Base-by-base conservation (phyloP, 2,797 vertebrate species). In the Bradypus variegatus region DNA sequence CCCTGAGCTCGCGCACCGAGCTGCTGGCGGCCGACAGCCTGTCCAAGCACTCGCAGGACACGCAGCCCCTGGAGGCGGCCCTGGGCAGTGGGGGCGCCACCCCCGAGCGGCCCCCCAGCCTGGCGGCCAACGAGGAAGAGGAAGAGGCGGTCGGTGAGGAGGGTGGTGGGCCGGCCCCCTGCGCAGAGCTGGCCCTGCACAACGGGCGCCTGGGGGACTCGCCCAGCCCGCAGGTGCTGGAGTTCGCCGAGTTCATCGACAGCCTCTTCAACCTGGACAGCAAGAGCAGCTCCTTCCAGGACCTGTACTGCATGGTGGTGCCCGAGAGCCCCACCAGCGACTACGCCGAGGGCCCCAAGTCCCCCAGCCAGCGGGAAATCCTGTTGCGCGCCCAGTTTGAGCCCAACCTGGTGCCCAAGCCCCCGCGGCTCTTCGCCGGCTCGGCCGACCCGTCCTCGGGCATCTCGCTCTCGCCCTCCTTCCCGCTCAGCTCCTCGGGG, bases 221-320 rank as follows among this genome's bases (percentile, higher is more conserved):
- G 0, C 98, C 98, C 95, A 99, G 99, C 92, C 99, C 99, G 58
- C 98, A 99, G 45, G 99, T 99, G 92, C 96, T 99, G 97, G 99
- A 99, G 97, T 99, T 99, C 0, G 99, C 99, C 0, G 99, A 99
- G 96, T 99, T 99, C 97, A 98, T 99, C 76, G 99, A 99, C 98
- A 99, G 98, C 95, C 98, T 99, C 80, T 99, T 99, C 97, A 98
- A 98, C 97, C 95, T 99, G 96, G 99, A 99, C 79, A 98, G 97
- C 96, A 98, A 99, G 96, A 99, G 98, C 97, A 98, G 98, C 94
- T 99, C 99, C 3, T 98, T 99, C 93, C 98, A 99, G 97, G 99
- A 99, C 96, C 97, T 98, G 80, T 98, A 98, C 95, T 98, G 98
- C 97, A 98, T 99, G 96, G 99, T 99, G 92, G 98, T 98, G 33